Percentiles rank a stretch among this genome's conserved stretches.
phyloP scores from a whole-genome alignment of 2,888 invertebrate species.

The Bursaphelenchus okinawaensis region DNA sequence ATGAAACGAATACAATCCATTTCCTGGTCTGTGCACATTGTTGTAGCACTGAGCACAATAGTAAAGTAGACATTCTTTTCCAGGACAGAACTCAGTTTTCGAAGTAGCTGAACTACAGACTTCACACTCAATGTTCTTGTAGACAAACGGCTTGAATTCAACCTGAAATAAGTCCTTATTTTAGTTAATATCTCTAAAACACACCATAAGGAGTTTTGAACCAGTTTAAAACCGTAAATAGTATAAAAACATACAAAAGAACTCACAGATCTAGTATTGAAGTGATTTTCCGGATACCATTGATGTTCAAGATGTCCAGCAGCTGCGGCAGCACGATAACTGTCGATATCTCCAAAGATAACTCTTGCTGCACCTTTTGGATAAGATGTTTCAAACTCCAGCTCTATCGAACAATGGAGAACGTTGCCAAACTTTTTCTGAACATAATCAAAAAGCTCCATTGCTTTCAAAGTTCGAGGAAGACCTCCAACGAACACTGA shows the following conservation, averaged over 20 bases:
- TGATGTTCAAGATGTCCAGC: not conserved
- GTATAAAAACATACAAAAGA: too few relatives aligned
- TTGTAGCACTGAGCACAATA: not conserved
- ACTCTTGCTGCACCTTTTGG: slow-evolving; percentile 5
- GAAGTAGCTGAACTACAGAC: not conserved
- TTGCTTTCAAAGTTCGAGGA: slow-evolving; percentile 1
- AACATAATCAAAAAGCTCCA: not conserved
- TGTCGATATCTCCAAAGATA: not conserved
- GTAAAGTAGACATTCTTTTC: not conserved
- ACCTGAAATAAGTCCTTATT: too few relatives aligned
- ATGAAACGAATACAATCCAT: not conserved
- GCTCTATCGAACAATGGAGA: not conserved
- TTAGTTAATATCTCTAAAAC: too few relatives aligned
- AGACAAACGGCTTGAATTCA: slow-evolving; percentile 4
- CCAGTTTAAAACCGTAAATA: too few relatives aligned
- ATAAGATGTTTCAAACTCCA: not conserved
- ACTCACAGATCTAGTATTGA: not conserved
- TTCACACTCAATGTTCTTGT: slow-evolving; percentile 1
- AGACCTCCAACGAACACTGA: slow-evolving; percentile 5
- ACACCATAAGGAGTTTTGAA: too few relatives aligned
- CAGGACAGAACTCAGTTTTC: not conserved
- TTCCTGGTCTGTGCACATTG: not conserved
- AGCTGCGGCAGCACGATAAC: not conserved
- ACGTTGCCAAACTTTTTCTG: not conserved
- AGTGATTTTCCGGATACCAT: not conserved